phyloP scores from a whole-genome alignment of 2,797 vertebrate genomes.

The Sebastes hubbsi region DNA sequence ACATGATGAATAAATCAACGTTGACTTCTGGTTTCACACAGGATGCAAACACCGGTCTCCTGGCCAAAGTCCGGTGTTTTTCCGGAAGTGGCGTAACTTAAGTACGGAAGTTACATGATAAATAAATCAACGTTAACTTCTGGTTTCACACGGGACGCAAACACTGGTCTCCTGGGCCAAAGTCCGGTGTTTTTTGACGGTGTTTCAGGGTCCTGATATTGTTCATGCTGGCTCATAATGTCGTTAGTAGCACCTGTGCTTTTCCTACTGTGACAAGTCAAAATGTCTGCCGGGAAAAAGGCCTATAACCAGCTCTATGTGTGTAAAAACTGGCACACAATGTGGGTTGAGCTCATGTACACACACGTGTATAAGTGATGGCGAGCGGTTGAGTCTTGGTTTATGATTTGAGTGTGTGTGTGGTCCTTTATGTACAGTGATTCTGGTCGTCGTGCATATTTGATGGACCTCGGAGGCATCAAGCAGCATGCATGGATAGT shows the following conservation, averaged over 20 bases:
- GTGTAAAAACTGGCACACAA: background rate
- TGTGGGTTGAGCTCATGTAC: background rate
- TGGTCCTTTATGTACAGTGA: background rate
- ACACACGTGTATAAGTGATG: background rate
- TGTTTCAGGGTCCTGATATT: background rate
- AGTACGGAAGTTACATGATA: too few species aligned
- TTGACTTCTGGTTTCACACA: too few species aligned
- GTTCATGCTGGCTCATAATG: background rate
- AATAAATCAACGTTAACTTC: too few species aligned
- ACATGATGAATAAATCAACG: too few species aligned
- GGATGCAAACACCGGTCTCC: too few species aligned
- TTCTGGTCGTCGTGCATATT: constrained; percentile 15
- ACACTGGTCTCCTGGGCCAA: too few species aligned
- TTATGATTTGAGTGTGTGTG: background rate
- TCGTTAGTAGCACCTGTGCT: background rate
- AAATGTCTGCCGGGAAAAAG: background rate
- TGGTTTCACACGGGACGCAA: too few species aligned
- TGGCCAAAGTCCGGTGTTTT: too few species aligned
- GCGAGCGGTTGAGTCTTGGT: background rate
- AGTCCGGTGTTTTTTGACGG: too few species aligned
- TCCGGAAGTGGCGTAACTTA: too few species aligned
- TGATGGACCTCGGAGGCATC: constrained; percentile 30
- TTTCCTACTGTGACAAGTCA: background rate
- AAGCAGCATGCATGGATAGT: constrained; percentile 23
- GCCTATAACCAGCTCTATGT: background rate